phyloP scores from a whole-genome alignment of 2,113 vertebrate species.

The Planiliza haematocheilus region DNA sequence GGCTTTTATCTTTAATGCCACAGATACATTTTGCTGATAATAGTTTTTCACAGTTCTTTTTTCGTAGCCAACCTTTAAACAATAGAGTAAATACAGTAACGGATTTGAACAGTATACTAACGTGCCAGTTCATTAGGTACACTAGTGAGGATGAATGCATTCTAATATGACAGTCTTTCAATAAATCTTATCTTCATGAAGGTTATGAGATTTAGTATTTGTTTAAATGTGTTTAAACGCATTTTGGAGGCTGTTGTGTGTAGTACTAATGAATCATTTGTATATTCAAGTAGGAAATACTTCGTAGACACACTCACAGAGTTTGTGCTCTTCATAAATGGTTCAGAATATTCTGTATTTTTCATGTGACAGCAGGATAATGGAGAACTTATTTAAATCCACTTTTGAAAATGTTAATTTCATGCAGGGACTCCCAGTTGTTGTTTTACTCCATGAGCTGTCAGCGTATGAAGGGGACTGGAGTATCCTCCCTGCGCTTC shows the following conservation, averaged over 20 bases:
- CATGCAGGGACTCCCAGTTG: slow-evolving; percentile 82
- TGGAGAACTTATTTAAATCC: not conserved
- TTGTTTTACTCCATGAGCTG: slow-evolving; percentile 89
- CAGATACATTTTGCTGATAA: not conserved
- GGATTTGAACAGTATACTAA: no score
- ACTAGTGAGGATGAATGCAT: no score
- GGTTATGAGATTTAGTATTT: no score
- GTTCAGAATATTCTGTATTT: not conserved
- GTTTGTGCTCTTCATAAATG: not conserved
- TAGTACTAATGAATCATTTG: no score
- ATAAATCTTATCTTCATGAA: no score
- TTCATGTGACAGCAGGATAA: not conserved
- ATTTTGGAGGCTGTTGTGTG: no score
- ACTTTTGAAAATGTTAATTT: slow-evolving; percentile 27
- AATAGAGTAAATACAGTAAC: not conserved
- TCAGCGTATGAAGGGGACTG: slow-evolving; percentile 86
- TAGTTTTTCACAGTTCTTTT: not conserved
- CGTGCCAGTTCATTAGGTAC: no score
- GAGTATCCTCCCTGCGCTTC: slow-evolving; percentile 89
- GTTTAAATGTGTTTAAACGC: no score
- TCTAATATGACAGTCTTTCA: no score
- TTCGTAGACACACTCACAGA: not conserved
- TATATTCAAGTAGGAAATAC: no score
- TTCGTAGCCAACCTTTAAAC: no score
- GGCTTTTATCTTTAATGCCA: not conserved